Conservation (phyloP, 2,113 vertebrate genomes). For the Passer domesticus region DNA sequence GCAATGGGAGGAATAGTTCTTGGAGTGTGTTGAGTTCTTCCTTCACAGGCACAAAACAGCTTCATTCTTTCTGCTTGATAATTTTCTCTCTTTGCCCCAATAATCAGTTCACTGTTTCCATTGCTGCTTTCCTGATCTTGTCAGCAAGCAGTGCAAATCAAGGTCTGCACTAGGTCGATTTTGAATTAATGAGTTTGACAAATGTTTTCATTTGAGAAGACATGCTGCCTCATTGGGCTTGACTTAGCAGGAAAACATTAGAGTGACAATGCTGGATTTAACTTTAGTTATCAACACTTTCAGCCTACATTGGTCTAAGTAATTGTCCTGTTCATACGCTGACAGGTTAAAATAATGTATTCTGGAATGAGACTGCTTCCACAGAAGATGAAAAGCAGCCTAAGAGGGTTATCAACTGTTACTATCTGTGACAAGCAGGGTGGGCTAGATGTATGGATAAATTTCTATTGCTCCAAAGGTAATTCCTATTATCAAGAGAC, state of each 20-base stretch:
- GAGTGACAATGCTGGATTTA: conserved; percentile 48
- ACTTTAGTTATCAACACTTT: conserved; percentile 49
- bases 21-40: background rate
- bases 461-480: conserved; percentile 54
- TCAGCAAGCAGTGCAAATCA: conserved; percentile 20
- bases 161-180: conserved; percentile 18
- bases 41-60: background rate
- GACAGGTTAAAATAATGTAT: conserved; percentile 65
- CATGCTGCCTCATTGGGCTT: conserved; percentile 37
- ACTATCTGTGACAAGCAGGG: conserved; percentile 11
- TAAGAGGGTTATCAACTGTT: conserved; percentile 36
- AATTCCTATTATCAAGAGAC: conserved; percentile 53
- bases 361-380: background rate
- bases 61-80: background rate
- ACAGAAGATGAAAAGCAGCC: conserved; percentile 43
- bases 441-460: conserved; percentile 47
- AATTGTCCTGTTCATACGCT: conserved; percentile 66
- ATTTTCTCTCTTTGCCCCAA: background rate
- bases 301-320: conserved; percentile 48
- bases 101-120: background rate
- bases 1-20: background rate
- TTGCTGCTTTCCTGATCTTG: background rate
- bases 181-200: conserved; percentile 32
- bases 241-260: background rate
- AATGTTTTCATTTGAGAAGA: conserved; percentile 64